phyloP scores from a whole-genome alignment of 2,888 invertebrate species.

The Callyntrura sp. region DNA sequence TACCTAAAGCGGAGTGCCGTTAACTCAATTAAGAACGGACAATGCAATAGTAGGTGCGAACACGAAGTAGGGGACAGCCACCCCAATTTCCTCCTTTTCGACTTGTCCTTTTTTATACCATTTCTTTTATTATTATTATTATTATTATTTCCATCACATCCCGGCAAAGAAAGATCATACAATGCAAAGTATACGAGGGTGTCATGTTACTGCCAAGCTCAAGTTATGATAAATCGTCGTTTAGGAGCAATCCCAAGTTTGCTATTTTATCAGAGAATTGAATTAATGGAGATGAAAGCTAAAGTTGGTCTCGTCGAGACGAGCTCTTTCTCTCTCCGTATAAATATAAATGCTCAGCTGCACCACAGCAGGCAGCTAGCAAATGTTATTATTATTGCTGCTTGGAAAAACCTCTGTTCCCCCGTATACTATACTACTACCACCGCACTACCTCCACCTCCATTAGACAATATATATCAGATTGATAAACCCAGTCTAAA shows the following conservation, averaged over 20 bases:
- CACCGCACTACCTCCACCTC: not conserved
- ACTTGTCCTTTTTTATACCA: slow-evolving; percentile 10
- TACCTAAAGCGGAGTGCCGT: slow-evolving; percentile 40
- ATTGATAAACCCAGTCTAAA: slow-evolving; percentile 74
- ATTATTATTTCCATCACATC: slow-evolving; percentile 65
- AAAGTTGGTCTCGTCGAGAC: slow-evolving; percentile 38
- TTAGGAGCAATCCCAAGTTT: slow-evolving; percentile 65
- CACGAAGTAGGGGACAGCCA: slow-evolving; percentile 50
- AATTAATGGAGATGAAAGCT: slow-evolving; percentile 76
- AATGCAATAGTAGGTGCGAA: slow-evolving; percentile 70
- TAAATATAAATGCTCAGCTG: slow-evolving; percentile 32
- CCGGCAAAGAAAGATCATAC: slow-evolving; percentile 14
- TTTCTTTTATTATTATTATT: slow-evolving; percentile 24
- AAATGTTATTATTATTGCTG: slow-evolving; percentile 57
- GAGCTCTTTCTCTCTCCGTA: slow-evolving; percentile 4
- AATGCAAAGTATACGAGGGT: slow-evolving; percentile 55
- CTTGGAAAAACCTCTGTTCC: slow-evolving; percentile 22
- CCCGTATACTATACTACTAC: not conserved
- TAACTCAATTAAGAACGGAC: slow-evolving; percentile 77
- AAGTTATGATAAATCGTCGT: slow-evolving; percentile 78
- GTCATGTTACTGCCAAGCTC: slow-evolving; percentile 78
- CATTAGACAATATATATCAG: slow-evolving; percentile 47
- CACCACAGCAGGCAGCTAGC: slow-evolving; percentile 9
- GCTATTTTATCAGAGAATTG: slow-evolving; percentile 78
- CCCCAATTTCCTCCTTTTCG: slow-evolving; percentile 55